phyloP scores from a whole-genome alignment of 1,140 invertebrate species.

The Drosophila persimilis region DNA sequence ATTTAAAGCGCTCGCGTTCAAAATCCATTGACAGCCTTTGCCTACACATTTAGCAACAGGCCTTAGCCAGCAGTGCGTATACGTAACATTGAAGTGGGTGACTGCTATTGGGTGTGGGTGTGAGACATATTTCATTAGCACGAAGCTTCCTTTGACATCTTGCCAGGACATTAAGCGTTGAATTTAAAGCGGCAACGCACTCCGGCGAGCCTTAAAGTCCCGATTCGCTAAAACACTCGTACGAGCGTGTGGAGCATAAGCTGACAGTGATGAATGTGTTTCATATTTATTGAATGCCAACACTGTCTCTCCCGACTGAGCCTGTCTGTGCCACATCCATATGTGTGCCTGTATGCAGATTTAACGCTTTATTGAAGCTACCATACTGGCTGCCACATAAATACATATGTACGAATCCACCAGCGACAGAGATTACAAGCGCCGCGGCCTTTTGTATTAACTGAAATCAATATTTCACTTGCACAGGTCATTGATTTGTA shows the following conservation, averaged over 20 bases:
- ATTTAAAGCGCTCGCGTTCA: slow-evolving; percentile 19
- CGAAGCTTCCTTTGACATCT: slow-evolving; percentile 27
- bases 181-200: slow-evolving; percentile 26
- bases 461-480: slow-evolving; percentile 2
- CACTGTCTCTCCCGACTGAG: slow-evolving; percentile 14
- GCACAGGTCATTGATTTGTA: slow-evolving; percentile 5
- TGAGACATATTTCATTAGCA: slow-evolving; percentile 43
- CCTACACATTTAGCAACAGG: slow-evolving; percentile 11
- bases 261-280: slow-evolving; percentile 76
- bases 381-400: slow-evolving; percentile 10
- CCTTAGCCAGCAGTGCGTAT: slow-evolving; percentile 32
- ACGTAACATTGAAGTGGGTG: slow-evolving; percentile 29
- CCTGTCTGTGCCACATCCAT: neutral
- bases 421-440: too few relatives aligned
- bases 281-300: slow-evolving; percentile 68
- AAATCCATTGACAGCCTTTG: slow-evolving; percentile 49
- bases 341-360: neutral
- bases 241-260: slow-evolving; percentile 29
- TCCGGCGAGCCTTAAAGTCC: slow-evolving; percentile 39
- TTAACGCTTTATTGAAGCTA: too few relatives aligned
- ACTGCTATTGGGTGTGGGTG: neutral
- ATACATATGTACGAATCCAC: too few relatives aligned
- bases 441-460: too few relatives aligned
- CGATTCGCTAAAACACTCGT: neutral
- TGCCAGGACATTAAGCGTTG: slow-evolving; percentile 30